These are phyloP conservation scores for Mythimna loreyi DNA, from an alignment of 2,888 invertebrate species.

Conservation along the genomic window DNA sequence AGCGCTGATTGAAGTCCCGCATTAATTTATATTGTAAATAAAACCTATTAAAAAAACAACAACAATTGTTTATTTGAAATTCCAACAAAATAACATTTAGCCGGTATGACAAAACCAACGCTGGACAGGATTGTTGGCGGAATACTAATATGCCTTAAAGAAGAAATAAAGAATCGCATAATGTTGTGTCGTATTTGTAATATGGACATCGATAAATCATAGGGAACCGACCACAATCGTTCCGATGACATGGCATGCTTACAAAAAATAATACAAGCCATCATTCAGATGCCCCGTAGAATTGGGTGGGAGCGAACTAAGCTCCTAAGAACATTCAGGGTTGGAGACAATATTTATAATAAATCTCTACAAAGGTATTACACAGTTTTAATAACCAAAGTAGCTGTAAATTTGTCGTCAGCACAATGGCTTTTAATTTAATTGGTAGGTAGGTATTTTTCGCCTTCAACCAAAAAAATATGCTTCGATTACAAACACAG, in stretches of 20 bases:
- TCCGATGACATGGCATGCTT: conserved; percentile 89
- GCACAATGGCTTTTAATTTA: background rate
- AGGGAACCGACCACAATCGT: conserved; percentile 90
- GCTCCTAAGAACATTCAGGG: conserved; percentile 73
- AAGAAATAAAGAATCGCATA: conserved; percentile 90
- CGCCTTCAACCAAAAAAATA: background rate
- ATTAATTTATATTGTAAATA: conserved; percentile 86
- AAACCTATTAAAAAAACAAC: conserved; percentile 79
- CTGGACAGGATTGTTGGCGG: conserved; percentile 88
- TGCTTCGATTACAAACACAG: background rate
- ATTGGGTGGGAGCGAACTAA: conserved; percentile 85
- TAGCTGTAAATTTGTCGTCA: background rate
- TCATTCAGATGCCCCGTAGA: conserved; percentile 88
- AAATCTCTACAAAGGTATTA: conserved; percentile 5
- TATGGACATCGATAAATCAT: conserved; percentile 90
- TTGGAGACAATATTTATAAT: conserved; percentile 59
- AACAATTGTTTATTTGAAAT: conserved; percentile 89
- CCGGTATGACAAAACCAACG: conserved; percentile 90
- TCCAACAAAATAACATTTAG: conserved; percentile 90
- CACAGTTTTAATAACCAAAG: background rate
- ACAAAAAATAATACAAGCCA: conserved; percentile 89
- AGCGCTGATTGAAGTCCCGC: conserved; percentile 83
- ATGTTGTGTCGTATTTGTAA: conserved; percentile 90
- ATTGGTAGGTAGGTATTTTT: background rate
- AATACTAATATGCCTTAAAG: conserved; percentile 90